Base-by-base conservation (phyloP, 2,797 vertebrate genomes). In the Centropyge bicolor region DNA sequence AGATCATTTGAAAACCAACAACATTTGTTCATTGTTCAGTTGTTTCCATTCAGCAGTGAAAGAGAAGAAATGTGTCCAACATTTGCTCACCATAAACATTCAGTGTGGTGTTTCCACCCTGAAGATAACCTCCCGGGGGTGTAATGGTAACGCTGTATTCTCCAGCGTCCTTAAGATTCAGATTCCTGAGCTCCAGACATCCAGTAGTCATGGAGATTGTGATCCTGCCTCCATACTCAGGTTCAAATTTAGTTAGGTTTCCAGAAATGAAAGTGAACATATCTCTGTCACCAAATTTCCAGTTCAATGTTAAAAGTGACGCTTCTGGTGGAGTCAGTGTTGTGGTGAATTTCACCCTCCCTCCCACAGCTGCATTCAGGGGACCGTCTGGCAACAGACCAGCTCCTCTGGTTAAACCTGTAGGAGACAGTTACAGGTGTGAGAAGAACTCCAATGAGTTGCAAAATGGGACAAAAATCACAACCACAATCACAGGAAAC, bases 161-260 rank as follows among this genome's bases (percentile, higher is more conserved):
- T 70, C 92, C 91, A 57, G 0, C 69, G 45, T 93, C 92, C 40
- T 0, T 4, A 1, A 78, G 10, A 49, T 70, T 3, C 74, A 93
- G 27, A 43, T 71, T 48, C 36, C 80, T 41, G 43, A 78, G 60
- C 52, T 78, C n/a, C 60, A 78, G 60, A 49, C 67, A 78, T 31
- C 35, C 76, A 40, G 68, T 49, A 64, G 41, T 27, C 0, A 13
- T 1, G 31, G 48, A 64, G 17, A 51, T 3, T 2, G 17, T 70
- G 43, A 57, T 49, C 43, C 57, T 78, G 67, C 4, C 13, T 49
- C 13, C 19, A 57, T 71, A 78, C 5, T 1, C 67, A 35, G n/a
- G 1, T 0, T 0, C 8, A 35, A n/a, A n/a, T n/a, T n/a, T n/a
- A n/a, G 35, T 49, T 0, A 0, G 0, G 51, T 19, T 56, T 14